Percentiles rank a stretch among this genome's conserved stretches.
Conservation (phyloP, 92 coral and sea anemone species). For the Ricordea florida region DNA sequence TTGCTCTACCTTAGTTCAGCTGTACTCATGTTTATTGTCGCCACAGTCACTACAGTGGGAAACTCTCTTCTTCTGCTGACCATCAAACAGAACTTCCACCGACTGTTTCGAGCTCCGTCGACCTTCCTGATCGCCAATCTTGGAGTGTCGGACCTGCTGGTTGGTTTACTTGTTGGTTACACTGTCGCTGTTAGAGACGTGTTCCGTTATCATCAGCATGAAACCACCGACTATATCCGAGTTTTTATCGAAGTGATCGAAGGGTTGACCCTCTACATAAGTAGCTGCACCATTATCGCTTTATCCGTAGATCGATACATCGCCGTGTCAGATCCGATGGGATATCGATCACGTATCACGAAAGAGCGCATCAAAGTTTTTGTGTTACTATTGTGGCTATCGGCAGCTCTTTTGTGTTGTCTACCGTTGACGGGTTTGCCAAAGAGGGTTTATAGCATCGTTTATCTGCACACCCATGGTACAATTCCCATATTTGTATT, state of each 20-base stretch:
- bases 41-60: not conserved
- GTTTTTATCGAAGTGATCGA: not conserved
- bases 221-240: not conserved
- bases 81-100: constrained; percentile 10
- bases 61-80: constrained; percentile 6
- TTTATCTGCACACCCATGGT: constrained; percentile 48
- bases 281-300: constrained; percentile 44
- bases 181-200: constrained; percentile 26
- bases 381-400: constrained; percentile 10
- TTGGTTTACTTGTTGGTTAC: constrained; percentile 7
- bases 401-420: constrained; percentile 26
- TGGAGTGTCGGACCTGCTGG: constrained; percentile 19
- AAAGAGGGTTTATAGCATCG: not conserved
- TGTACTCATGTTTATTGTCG: constrained; percentile 3
- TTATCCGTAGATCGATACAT: constrained; percentile 49
- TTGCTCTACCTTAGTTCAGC: constrained; percentile 13
- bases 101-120: constrained; percentile 11
- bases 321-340: constrained; percentile 39
- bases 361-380: not conserved
- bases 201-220: not conserved
- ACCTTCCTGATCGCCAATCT: constrained; percentile 22
- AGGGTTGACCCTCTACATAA: constrained; percentile 46
- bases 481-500: constrained; percentile 24
- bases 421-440: constrained; percentile 30
- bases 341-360: constrained; percentile 13